Conservation (phyloP, 2,797 vertebrate species). For the Tamandua tetradactyla region DNA sequence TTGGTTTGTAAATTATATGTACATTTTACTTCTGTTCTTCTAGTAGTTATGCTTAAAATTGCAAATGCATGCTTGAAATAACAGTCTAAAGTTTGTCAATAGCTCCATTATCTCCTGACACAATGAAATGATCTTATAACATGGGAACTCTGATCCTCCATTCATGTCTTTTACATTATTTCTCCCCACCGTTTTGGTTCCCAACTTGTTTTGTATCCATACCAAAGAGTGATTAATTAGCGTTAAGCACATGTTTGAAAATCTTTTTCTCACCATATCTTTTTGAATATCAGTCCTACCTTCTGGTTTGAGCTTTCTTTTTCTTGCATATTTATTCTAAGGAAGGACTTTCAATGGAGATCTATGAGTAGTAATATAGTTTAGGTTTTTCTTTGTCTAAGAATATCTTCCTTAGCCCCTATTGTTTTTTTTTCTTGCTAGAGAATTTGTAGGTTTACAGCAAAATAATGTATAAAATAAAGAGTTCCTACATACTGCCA, state of each 20-base stretch:
- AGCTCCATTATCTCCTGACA: not conserved
- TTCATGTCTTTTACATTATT: not conserved
- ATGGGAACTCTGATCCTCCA: not conserved
- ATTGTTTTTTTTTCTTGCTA: not conserved
- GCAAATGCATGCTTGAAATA: not conserved
- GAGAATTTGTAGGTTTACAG: too few relatives aligned
- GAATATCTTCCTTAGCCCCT: not conserved
- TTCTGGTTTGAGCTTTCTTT: not conserved
- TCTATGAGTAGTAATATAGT: not conserved
- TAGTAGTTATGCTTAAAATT: not conserved
- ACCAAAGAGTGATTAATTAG: not conserved
- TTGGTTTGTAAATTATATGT: not conserved
- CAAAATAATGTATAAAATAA: too few relatives aligned
- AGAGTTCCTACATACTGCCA: too few relatives aligned
- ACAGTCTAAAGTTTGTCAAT: not conserved
- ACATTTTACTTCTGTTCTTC: not conserved
- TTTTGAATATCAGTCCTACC: not conserved
- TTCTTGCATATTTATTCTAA: not conserved
- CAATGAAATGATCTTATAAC: not conserved
- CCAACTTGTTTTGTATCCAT: not conserved
- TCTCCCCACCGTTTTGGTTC: not conserved
- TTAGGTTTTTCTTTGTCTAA: not conserved
- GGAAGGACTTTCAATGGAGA: not conserved
- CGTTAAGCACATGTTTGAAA: not conserved
- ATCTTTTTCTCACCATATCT: not conserved